Evolutionary conservation across 2,888 invertebrate species (phyloP), one percentile per base, ranked within the genome.

Genomic region (Lasioglossum figueresi): DNA sequence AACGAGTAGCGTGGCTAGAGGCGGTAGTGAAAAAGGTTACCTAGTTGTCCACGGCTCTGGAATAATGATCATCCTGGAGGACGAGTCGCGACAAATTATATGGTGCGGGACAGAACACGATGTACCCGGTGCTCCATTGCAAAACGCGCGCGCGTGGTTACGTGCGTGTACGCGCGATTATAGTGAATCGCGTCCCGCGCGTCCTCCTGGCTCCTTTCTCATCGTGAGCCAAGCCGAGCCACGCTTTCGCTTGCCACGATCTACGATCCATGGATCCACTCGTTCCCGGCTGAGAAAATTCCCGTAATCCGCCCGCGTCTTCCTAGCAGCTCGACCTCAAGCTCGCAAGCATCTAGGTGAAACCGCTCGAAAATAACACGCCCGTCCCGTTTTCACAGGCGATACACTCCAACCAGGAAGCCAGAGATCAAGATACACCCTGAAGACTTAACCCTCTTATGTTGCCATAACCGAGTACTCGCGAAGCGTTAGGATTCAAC

Each of bases 11-110:
- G 81, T 74, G 86, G 88, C 83, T 87, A 80, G 84, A 90, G 76
- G 82, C 82, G 80, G 76, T 34, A 79, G 82, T 82, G 78, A 83
- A 84, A 87, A 85, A 86, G 87, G 88, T 90, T 92, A 89, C 91
- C 92, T 90, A 92, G 90, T 91, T 92, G 91, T 90, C 92, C 91
- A 92, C 89, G 85, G 79, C 88, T 91, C 90, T 92, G 92, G 92
- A 92, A 92, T 92, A 92, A 92, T 92, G 85, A 90, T 90, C 79
- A 80, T 89, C 81, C 84, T 82, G 82, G 77, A 83, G 86, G 84
- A 86, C 83, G 75, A 37, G 75, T 75, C 77, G 48, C 79, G 79
- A 79, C 79, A 88, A 88, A 89, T 89, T 84, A 89, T 86, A 83
- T 80, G 80, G 77, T 82, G 79, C 82, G 75, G 76, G 83, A 80